Percentiles rank a stretch among this genome's conserved stretches.
Evolutionary conservation across 2,797 vertebrate genomes (phyloP).

Genomic region (Mormyrus proboscirostris): DNA sequence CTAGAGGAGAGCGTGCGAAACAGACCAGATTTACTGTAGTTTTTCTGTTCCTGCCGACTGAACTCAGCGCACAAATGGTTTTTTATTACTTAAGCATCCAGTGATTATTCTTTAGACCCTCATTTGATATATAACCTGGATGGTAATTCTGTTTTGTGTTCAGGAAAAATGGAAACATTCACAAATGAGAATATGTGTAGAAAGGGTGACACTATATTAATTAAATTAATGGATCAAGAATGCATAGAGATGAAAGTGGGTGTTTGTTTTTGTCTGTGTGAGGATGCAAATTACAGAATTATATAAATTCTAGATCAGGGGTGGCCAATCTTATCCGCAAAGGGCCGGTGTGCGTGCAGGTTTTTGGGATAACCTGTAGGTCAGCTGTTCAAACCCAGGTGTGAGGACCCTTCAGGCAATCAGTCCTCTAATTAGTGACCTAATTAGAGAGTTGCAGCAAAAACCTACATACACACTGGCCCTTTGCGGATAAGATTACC

Average conservation of each 20-base stretch:
- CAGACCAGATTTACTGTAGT: background rate
- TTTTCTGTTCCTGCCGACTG: background rate
- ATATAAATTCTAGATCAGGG: background rate
- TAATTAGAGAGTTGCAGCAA: no score
- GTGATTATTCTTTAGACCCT: background rate
- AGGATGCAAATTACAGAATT: background rate
- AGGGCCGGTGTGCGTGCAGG: no score
- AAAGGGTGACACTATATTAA: background rate
- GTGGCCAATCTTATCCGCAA: no score
- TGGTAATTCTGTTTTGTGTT: background rate
- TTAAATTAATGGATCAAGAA: background rate
- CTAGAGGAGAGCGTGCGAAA: background rate
- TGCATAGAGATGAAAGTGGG: background rate
- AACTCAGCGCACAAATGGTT: background rate
- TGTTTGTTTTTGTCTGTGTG: background rate
- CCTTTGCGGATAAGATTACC: no score
- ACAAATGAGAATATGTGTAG: background rate
- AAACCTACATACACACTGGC: no score
- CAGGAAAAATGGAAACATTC: background rate
- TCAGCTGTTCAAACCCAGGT: no score
- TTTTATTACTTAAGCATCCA: background rate
- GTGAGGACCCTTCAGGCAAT: no score
- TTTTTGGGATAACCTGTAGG: no score
- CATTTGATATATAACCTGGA: background rate
- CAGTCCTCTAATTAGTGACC: no score